Evolutionary conservation across 2,888 invertebrate species (phyloP).

Genomic region (Yponomeuta evonymella): DNA sequence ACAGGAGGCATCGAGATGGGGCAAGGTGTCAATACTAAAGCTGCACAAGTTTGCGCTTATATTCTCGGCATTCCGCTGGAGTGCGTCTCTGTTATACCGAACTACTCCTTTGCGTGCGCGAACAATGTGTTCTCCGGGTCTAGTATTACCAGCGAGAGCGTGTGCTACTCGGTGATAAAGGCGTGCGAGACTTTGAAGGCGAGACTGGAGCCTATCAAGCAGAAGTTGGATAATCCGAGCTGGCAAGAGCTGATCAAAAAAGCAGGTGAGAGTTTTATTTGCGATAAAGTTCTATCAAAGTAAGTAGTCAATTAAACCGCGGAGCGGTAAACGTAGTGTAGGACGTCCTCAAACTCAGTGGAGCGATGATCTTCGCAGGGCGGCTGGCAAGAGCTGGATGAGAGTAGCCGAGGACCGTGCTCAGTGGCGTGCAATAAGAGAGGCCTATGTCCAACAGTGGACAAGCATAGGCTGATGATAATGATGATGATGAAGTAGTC

Average conservation of each 20-base stretch:
- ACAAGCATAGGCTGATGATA: too few relatives aligned
- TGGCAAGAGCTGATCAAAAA: constrained; percentile 77
- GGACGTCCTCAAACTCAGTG: too few relatives aligned
- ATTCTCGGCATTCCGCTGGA: constrained; percentile 81
- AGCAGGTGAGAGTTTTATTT: constrained; percentile 46
- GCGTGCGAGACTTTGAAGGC: constrained; percentile 76
- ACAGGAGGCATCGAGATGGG: constrained; percentile 85
- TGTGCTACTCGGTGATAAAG: constrained; percentile 71
- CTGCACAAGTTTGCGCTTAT: constrained; percentile 84
- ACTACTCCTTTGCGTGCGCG: constrained; percentile 73
- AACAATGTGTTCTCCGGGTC: constrained; percentile 81
- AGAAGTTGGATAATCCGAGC: constrained; percentile 58
- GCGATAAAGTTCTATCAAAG: too few relatives aligned
- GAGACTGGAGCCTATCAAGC: constrained; percentile 74
- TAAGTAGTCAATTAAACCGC: too few relatives aligned
- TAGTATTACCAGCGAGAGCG: constrained; percentile 79
- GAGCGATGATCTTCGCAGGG: too few relatives aligned
- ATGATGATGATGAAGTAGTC: too few relatives aligned
- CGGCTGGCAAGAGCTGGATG: too few relatives aligned
- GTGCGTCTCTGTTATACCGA: constrained; percentile 76
- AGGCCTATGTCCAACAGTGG: too few relatives aligned
- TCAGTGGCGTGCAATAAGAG: too few relatives aligned
- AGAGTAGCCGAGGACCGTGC: too few relatives aligned
- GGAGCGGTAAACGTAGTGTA: too few relatives aligned
- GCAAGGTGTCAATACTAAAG: constrained; percentile 88